phyloP scores from a whole-genome alignment of 1,140 invertebrate genomes.

The Bombus confusus region DNA sequence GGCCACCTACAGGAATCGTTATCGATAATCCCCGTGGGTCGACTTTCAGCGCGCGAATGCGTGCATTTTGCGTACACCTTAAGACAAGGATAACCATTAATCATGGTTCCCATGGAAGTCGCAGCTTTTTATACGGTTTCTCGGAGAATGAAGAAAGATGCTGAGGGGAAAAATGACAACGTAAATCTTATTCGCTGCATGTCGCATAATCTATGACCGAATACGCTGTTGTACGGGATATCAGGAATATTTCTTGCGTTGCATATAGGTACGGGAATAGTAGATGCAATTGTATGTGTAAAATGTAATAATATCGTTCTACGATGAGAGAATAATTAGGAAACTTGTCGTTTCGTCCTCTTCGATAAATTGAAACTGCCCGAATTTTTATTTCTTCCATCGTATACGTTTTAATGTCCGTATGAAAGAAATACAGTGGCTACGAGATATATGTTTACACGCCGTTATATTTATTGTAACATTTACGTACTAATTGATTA shows the following conservation, averaged over 20 bases:
- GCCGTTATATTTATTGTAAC: too few species aligned
- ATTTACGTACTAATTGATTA: too few species aligned
- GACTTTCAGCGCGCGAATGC: slow-evolving; percentile 8
- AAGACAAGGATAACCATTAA: slow-evolving; percentile 37
- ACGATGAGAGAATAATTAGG: not conserved
- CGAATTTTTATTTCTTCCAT: too few species aligned
- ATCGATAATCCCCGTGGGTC: slow-evolving; percentile 14
- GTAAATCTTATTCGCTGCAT: slow-evolving; percentile 18
- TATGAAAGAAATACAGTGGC: too few species aligned
- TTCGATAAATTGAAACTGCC: not conserved
- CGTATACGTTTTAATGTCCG: too few species aligned
- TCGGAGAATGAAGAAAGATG: not conserved
- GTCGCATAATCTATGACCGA: not conserved
- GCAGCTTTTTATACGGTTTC: not conserved
- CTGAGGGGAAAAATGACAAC: not conserved
- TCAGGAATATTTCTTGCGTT: not conserved
- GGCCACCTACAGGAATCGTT: not conserved
- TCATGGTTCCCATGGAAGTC: slow-evolving; percentile 8
- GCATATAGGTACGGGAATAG: not conserved
- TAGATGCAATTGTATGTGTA: too few species aligned
- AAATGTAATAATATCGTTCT: not conserved
- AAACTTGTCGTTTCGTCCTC: not conserved
- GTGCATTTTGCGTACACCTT: not conserved
- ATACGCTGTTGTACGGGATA: not conserved
- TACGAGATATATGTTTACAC: too few species aligned